Conservation (phyloP, 1,140 invertebrate species). For the Dreissena rostriformis region DNA sequence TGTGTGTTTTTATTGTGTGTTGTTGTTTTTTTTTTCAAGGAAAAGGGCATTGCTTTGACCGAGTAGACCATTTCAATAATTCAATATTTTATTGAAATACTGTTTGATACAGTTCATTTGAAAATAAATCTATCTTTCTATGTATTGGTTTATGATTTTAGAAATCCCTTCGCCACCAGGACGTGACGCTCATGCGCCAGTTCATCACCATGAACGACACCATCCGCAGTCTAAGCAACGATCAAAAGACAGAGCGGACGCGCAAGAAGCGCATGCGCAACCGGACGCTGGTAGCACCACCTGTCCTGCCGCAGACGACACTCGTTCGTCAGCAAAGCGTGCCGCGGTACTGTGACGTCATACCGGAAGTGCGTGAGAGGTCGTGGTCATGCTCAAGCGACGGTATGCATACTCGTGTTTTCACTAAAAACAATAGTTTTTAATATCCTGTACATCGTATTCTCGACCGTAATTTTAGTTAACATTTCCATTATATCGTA, state of each 20-base stretch:
- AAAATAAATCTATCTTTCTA: too few species aligned
- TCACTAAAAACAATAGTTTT: too few species aligned
- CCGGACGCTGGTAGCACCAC: background rate
- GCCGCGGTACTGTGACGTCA: conserved; percentile 45
- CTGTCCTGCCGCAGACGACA: conserved; percentile 12
- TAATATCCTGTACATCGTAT: too few species aligned
- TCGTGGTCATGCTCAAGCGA: conserved; percentile 18
- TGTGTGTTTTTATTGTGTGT: too few species aligned
- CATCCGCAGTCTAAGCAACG: conserved; percentile 32
- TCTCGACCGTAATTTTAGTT: too few species aligned
- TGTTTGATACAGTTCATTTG: too few species aligned
- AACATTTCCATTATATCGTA: too few species aligned
- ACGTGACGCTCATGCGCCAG: conserved; percentile 47
- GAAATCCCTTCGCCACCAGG: conserved; percentile 55
- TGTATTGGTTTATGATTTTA: conserved; percentile 10
- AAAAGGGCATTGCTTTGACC: too few species aligned
- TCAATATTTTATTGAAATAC: too few species aligned
- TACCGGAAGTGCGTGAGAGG: conserved; percentile 41
- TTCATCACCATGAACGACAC: conserved; percentile 49
- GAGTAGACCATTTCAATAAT: too few species aligned
- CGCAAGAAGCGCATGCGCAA: conserved; percentile 15
- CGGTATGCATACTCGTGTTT: background rate
- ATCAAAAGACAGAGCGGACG: background rate
- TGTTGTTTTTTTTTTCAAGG: too few species aligned
- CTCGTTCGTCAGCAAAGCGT: conserved; percentile 28